phyloP scores from a whole-genome alignment of 2,797 vertebrate genomes.

The Apodemus agrarius region DNA sequence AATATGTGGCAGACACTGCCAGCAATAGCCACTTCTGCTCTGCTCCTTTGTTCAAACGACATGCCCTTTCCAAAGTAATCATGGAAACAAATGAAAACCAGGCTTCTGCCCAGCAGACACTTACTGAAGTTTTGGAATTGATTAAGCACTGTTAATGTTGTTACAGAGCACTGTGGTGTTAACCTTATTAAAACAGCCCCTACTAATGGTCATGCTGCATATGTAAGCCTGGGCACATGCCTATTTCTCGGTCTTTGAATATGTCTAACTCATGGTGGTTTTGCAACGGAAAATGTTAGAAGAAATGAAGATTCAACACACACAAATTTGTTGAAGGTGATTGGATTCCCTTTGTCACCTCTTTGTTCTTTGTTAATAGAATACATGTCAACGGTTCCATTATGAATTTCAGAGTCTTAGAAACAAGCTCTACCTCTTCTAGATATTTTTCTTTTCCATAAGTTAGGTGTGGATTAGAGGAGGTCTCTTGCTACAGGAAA shows the following conservation, averaged over 20 bases:
- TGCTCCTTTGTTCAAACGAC: conserved; percentile 6
- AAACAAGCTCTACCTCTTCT: background rate
- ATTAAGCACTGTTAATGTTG: background rate
- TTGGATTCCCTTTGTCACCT: background rate
- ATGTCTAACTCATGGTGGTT: background rate
- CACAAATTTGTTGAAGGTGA: background rate
- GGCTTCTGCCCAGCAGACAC: background rate
- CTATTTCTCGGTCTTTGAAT: background rate
- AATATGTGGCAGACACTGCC: background rate
- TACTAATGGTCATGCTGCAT: background rate
- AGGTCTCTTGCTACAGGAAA: background rate
- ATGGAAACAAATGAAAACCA: conserved; percentile 60
- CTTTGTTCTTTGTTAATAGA: background rate
- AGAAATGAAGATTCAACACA: conserved; percentile 6
- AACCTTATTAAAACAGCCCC: background rate
- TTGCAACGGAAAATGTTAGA: background rate
- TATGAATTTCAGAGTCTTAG: background rate
- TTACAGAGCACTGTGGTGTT: background rate
- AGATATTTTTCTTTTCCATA: background rate
- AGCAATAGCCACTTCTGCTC: background rate
- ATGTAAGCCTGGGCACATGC: background rate
- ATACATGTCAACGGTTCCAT: background rate
- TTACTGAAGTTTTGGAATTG: background rate
- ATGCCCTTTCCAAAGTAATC: conserved; percentile 52
- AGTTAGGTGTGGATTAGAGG: background rate